Percentiles rank a stretch among this genome's conserved stretches.
Conservation (phyloP, 2,797 vertebrate genomes). For the Acrossocheilus fasciatus region DNA sequence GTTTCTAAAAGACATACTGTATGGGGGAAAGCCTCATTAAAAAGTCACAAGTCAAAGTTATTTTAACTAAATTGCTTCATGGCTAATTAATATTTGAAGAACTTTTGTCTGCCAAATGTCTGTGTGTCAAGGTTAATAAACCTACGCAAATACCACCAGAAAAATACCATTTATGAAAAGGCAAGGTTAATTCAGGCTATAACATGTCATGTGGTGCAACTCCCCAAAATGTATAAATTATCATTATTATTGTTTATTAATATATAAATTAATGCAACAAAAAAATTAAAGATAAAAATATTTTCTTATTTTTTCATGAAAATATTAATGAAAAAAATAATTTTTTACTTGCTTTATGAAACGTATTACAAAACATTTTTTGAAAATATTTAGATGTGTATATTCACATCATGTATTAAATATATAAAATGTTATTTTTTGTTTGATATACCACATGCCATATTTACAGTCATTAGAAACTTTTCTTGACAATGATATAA, state of each 20-base stretch:
- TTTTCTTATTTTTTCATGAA: not conserved
- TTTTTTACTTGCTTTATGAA: too few species aligned
- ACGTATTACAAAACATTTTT: too few species aligned
- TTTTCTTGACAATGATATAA: not conserved
- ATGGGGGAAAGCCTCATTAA: not conserved
- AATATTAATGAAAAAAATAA: not conserved
- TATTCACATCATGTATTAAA: not conserved
- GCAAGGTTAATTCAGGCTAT: not conserved
- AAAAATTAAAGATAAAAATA: not conserved
- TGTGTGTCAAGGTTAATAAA: not conserved
- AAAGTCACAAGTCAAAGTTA: not conserved
- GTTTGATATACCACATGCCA: not conserved
- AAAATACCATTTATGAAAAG: not conserved
- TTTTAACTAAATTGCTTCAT: not conserved
- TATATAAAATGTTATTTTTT: not conserved
- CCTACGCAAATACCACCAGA: not conserved
- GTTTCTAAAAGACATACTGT: not conserved
- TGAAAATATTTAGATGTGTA: not conserved
- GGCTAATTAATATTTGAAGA: not conserved
- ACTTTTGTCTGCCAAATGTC: not conserved
- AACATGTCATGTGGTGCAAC: not conserved
- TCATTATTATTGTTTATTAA: not conserved
- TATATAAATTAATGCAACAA: not conserved
- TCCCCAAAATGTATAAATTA: not conserved
- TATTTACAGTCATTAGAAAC: not conserved